A percentile compares a stretch with the other conserved stretches of the same genome.
phyloP scores from a whole-genome alignment of 2,888 invertebrate species.

The Ichneumon xanthorius region DNA sequence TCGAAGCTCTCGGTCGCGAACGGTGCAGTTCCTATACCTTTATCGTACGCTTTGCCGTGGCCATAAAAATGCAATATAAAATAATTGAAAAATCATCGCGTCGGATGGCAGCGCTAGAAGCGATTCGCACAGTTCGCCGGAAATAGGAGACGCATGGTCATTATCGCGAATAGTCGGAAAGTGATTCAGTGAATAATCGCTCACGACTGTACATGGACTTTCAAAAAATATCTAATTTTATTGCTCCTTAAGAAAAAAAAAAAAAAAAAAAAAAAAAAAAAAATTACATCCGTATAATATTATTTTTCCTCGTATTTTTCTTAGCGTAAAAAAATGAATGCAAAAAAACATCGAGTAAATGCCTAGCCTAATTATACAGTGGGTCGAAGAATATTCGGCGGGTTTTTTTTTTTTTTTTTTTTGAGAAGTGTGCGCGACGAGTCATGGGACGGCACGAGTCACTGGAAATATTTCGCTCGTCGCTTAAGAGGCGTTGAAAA shows the following conservation, averaged over 20 bases:
- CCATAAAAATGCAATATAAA: slow-evolving; percentile 13
- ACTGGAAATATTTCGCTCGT: slow-evolving; percentile 8
- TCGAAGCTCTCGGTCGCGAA: slow-evolving; percentile 5
- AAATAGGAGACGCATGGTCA: slow-evolving; percentile 8
- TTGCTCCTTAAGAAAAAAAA: slow-evolving; percentile 50
- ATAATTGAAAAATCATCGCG: slow-evolving; percentile 11
- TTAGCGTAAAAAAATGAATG: slow-evolving; percentile 51
- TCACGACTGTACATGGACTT: slow-evolving; percentile 29
- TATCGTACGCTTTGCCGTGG: slow-evolving; percentile 46
- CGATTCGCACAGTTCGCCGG: slow-evolving; percentile 31
- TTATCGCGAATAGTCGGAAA: slow-evolving; percentile 36
- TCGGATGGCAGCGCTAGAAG: slow-evolving; percentile 1
- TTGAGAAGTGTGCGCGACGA: slow-evolving; percentile 32
- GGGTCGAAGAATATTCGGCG: slow-evolving; percentile 31
- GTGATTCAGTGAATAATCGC: slow-evolving; percentile 5
- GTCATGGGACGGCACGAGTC: slow-evolving; percentile 1
- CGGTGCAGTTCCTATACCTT: slow-evolving; percentile 17
- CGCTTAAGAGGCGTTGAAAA: neutral
- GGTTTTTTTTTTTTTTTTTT: neutral
- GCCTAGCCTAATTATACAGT: slow-evolving; percentile 37
- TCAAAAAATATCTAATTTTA: slow-evolving; percentile 60
- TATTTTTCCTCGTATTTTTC: slow-evolving; percentile 38
- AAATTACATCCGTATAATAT: neutral
- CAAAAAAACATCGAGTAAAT: slow-evolving; percentile 13
- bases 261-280: neutral